Conservation (phyloP, 2,113 vertebrate genomes). For the Cacatua alba region DNA sequence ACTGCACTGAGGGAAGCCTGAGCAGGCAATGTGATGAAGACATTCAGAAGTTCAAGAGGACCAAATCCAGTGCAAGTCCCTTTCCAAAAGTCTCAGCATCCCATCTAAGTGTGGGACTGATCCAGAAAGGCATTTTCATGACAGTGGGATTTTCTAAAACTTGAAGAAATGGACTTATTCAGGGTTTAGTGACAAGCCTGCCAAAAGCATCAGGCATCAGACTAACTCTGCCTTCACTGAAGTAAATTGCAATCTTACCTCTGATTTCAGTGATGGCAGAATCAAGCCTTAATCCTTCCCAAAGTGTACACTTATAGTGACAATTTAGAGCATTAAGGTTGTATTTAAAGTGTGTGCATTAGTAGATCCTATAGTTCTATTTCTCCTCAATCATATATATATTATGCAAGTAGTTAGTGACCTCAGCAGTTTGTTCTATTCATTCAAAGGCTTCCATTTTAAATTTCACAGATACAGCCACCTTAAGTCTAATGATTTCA, state of each 20-base stretch:
- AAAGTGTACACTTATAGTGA: background rate
- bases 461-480: background rate
- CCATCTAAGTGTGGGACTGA: background rate
- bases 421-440: background rate
- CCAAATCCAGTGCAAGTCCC: background rate
- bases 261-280: background rate
- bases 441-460: background rate
- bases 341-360: background rate
- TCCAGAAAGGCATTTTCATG: background rate
- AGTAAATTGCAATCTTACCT: background rate
- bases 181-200: background rate
- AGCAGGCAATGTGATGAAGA: fast-evolving
- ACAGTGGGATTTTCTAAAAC: background rate
- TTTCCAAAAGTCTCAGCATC: background rate
- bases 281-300: background rate
- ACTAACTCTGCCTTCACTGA: background rate
- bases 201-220: background rate
- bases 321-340: background rate
- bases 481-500: constrained; percentile 37
- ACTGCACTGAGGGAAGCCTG: background rate
- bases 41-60: background rate
- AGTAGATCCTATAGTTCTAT: background rate
- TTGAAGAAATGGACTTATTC: background rate
- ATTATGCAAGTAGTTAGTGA: background rate
- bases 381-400: background rate